Conservation (phyloP, 2,888 invertebrate species). For the Helicoverpa assulta region DNA sequence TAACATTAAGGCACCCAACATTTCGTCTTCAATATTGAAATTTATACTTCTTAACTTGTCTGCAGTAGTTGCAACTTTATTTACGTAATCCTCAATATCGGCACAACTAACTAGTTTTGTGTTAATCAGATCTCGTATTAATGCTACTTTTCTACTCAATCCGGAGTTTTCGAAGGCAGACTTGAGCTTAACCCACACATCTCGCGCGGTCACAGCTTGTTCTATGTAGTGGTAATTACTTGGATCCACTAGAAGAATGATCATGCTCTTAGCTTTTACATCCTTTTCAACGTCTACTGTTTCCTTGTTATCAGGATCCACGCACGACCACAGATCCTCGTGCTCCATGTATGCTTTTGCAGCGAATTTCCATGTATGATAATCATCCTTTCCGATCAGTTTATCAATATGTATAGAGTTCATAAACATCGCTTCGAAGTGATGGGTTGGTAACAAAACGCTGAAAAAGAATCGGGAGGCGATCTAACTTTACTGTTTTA, state of each 20-base stretch:
- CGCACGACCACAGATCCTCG: constrained; percentile 5
- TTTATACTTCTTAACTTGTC: constrained; percentile 15
- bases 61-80: constrained; percentile 8
- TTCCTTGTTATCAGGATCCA: neutral
- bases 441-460: too few species aligned
- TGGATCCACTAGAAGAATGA: constrained; percentile 1
- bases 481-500: too few species aligned
- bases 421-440: too few species aligned
- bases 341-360: constrained; percentile 7
- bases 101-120: neutral
- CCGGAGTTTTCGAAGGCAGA: constrained; percentile 11
- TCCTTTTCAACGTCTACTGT: constrained; percentile 4
- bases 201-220: neutral
- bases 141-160: constrained; percentile 9
- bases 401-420: neutral
- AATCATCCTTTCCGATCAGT: neutral
- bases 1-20: constrained; percentile 37
- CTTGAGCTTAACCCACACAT: constrained; percentile 10
- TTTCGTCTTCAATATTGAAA: constrained; percentile 26
- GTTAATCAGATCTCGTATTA: constrained; percentile 9
- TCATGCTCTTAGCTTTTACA: neutral
- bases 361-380: neutral
- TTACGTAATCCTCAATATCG: constrained; percentile 12
- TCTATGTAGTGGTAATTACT: constrained; percentile 8
- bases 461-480: too few species aligned